phyloP scores from a whole-genome alignment of 1,140 invertebrate species.

The Atta cephalotes region DNA sequence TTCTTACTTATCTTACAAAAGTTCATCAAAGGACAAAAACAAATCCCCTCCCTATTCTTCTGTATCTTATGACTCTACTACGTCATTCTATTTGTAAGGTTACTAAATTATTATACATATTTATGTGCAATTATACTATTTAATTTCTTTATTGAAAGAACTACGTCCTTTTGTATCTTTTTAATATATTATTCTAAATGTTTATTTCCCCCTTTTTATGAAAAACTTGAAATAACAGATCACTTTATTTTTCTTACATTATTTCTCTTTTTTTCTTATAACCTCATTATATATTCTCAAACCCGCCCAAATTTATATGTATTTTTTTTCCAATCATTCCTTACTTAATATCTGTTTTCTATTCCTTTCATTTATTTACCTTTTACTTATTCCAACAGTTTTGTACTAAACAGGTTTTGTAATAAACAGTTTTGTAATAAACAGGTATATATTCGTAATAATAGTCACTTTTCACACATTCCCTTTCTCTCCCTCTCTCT shows the following conservation, averaged over 20 bases:
- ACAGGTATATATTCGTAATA: background rate
- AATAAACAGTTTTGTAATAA: too few relatives aligned
- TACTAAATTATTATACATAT: background rate
- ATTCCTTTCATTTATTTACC: background rate
- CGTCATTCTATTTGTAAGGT: constrained; percentile 29
- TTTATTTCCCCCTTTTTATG: background rate
- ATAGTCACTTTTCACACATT: background rate
- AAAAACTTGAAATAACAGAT: background rate
- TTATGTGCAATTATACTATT: background rate
- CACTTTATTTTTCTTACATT: background rate
- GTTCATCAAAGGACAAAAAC: background rate
- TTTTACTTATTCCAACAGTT: background rate
- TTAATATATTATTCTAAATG: too few relatives aligned
- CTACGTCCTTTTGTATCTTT: background rate
- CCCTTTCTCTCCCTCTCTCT: too few relatives aligned
- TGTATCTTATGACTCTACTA: background rate
- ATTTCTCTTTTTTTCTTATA: background rate
- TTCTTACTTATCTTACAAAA: background rate
- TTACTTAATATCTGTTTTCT: background rate
- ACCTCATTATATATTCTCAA: constrained; percentile 12
- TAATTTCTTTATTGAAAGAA: background rate
- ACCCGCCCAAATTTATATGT: background rate
- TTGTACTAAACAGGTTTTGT: background rate
- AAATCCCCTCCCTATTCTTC: background rate
- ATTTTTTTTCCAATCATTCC: background rate